phyloP scores from a whole-genome alignment of 2,888 invertebrate species.

The Colostygia pectinataria region DNA sequence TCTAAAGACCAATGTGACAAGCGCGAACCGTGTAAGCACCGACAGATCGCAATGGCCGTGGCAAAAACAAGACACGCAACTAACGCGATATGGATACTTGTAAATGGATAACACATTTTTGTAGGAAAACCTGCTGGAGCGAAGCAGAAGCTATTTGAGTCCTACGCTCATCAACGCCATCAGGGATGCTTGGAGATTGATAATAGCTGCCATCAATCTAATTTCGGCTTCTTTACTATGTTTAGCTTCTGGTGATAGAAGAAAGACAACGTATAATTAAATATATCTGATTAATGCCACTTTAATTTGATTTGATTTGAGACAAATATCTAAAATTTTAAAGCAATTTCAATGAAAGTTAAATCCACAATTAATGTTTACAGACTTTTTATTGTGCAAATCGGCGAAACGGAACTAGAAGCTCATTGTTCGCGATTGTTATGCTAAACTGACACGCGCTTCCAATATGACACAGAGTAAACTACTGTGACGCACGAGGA shows the following conservation, averaged over 20 bases:
- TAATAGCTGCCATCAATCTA: background rate
- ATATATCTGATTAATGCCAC: no score
- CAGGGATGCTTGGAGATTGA: background rate
- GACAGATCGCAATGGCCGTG: conserved; percentile 32
- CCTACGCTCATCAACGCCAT: conserved; percentile 1
- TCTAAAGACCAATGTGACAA: conserved; percentile 22
- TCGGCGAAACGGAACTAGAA: conserved; percentile 45
- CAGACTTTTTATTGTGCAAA: conserved; percentile 41
- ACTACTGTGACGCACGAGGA: conserved; percentile 42
- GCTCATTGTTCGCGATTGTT: conserved; percentile 59
- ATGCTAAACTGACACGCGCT: conserved; percentile 61
- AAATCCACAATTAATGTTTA: conserved; percentile 39
- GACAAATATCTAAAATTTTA: no score
- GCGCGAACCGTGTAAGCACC: conserved; percentile 35
- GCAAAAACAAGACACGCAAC: conserved; percentile 34
- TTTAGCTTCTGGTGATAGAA: background rate
- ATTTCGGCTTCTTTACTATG: no score
- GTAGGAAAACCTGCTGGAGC: conserved; percentile 20
- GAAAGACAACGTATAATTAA: no score
- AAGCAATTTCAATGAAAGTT: conserved; percentile 27
- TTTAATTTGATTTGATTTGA: no score
- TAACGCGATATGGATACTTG: conserved; percentile 31
- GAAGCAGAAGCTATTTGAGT: conserved; percentile 6
- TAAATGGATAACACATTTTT: conserved; percentile 31
- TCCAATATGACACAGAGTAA: conserved; percentile 56